Evolutionary conservation across 2,888 invertebrate species (phyloP).

Genomic region (Melolontha melolontha): DNA sequence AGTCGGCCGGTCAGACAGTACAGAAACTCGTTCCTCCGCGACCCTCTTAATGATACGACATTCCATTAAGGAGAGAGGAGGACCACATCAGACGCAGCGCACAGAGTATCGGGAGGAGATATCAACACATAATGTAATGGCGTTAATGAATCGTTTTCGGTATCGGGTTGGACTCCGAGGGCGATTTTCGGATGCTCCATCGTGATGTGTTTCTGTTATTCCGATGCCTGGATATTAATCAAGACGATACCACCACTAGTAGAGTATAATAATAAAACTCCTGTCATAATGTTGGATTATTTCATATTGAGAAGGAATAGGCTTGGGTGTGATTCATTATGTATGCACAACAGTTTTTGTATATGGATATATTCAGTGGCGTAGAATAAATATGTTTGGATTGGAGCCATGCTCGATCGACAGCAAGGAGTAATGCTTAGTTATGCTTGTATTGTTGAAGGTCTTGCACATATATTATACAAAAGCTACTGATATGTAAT

Average conservation of each 20-base stretch:
- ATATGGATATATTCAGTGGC: neutral
- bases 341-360: constrained; percentile 1
- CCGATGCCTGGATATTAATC: constrained; percentile 11
- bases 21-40: neutral
- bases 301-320: constrained; percentile 5
- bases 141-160: constrained; percentile 24
- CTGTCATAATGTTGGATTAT: constrained; percentile 23
- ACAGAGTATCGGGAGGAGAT: constrained; percentile 7
- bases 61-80: constrained; percentile 15
- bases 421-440: no score
- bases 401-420: no score
- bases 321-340: constrained; percentile 7
- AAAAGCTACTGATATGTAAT: no score
- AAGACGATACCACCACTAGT: constrained; percentile 3
- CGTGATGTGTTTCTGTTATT: constrained; percentile 23
- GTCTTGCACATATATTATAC: no score
- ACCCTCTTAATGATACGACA: constrained; percentile 30
- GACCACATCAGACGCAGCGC: constrained; percentile 5
- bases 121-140: constrained; percentile 31
- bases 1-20: no score
- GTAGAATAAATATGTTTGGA: neutral
- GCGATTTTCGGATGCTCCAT: constrained; percentile 3
- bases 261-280: constrained; percentile 3
- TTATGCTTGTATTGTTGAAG: no score
- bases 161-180: neutral